Evolutionary conservation across 2,888 invertebrate species (phyloP), one percentile per base, ranked within the genome.

Genomic region (Leucania comma): DNA sequence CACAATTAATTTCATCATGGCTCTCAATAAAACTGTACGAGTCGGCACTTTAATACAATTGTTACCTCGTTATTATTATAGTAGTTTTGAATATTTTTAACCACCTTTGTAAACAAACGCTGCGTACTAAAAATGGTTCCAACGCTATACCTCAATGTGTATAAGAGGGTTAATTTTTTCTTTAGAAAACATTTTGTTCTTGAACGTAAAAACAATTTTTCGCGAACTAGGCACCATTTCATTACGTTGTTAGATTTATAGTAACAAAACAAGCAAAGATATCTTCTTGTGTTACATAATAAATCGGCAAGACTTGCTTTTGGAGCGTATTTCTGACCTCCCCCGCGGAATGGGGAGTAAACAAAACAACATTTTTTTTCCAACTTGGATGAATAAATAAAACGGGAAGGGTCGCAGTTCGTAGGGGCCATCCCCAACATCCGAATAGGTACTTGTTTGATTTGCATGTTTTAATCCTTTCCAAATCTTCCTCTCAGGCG

Each of bases 391-490:
- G 94, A 95, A 96, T 96, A 96, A 95, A 95, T 95, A 95, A 95
- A 94, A 93, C 90, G 89, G 89, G 90, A 86, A 92, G 94, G 94
- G 94, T 92, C 89, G 93, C 88, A 88, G 71, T 81, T 84, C 79
- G 80, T 84, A 90, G 92, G 93, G 92, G 87, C 89, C 86, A 90
- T 90, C 93, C 93, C 94, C 91, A 90, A 89, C 89, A 90, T 89
- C 89, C 85, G 89, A 92, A 92, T 90, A 88, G 88, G 86, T 88
- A 88, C 92, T 93, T 93, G 93, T 94, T 94, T 94, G 94, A 95
- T 95, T 95, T 95, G 94, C 95, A 95, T 95, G 93, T 94, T 95
- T 94, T 95, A 95, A 95, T 95, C 95, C 94, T 94, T 94, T 94
- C 88, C 83, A 88, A 89, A 90, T 91, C 90, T 89, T 85, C 80